A percentile compares a stretch with the other conserved stretches of the same genome.
phyloP scores from a whole-genome alignment of 2,888 invertebrate genomes.

The Stramonita haemastoma region DNA sequence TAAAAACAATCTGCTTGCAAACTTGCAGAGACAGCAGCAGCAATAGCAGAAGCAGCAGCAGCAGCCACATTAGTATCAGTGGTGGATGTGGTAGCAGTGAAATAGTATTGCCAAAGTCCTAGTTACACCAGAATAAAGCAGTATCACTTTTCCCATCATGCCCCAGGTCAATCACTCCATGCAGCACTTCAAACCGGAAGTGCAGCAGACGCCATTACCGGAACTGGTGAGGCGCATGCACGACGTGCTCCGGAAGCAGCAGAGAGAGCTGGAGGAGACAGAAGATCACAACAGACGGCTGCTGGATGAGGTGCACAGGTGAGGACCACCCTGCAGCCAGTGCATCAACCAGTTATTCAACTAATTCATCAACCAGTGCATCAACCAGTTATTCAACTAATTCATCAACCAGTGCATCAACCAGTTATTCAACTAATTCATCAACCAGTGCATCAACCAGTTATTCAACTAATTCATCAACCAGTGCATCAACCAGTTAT shows the following conservation, averaged over 20 bases:
- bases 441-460: too few relatives aligned
- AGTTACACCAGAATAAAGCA: neutral
- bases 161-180: conserved; percentile 24
- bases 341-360: too few relatives aligned
- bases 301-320: conserved; percentile 39
- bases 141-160: neutral
- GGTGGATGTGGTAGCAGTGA: neutral
- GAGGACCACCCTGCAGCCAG: too few relatives aligned
- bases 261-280: conserved; percentile 31
- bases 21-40: too few relatives aligned
- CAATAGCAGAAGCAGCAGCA: too few relatives aligned
- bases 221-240: conserved; percentile 32
- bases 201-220: conserved; percentile 37
- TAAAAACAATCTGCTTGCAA: too few relatives aligned
- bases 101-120: neutral
- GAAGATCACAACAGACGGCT: conserved; percentile 30
- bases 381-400: too few relatives aligned
- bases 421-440: too few relatives aligned
- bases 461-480: too few relatives aligned
- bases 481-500: too few relatives aligned
- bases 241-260: neutral
- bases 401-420: too few relatives aligned
- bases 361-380: too few relatives aligned
- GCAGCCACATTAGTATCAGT: neutral
- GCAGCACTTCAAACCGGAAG: conserved; percentile 26